A percentile compares a stretch with the other conserved stretches of the same genome.
These are phyloP conservation scores for Brachypodius melanocephalos DNA, from an alignment of 2,113 vertebrate genomes.

Conservation along the genomic window DNA sequence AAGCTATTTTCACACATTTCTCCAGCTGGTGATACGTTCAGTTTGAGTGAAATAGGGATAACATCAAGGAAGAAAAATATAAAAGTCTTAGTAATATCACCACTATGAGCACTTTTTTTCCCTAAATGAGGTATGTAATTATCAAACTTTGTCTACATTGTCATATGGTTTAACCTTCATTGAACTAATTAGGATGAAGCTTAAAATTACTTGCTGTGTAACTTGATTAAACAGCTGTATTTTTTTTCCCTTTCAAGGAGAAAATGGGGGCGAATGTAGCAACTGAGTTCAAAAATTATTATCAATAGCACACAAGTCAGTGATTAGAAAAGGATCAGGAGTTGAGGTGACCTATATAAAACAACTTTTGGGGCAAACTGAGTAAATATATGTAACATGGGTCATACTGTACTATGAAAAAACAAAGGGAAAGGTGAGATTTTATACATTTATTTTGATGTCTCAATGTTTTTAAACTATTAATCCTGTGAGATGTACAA, in stretches of 20 bases:
- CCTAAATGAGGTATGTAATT: constrained; percentile 60
- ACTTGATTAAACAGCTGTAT: background rate
- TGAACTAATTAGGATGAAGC: constrained; percentile 56
- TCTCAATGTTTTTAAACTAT: background rate
- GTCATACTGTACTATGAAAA: background rate
- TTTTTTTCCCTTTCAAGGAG: background rate
- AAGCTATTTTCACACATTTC: background rate
- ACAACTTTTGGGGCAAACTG: background rate
- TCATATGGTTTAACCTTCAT: constrained; percentile 58
- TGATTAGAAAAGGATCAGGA: background rate
- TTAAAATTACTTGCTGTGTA: constrained; percentile 43
- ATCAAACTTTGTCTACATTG: constrained; percentile 47
- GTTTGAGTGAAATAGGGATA: background rate
- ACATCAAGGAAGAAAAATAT: background rate
- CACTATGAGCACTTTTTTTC: constrained; percentile 29
- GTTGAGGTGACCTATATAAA: background rate
- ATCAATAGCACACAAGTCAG: background rate
- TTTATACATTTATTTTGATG: background rate
- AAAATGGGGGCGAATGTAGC: background rate
- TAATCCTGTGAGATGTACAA: background rate
- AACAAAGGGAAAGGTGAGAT: background rate
- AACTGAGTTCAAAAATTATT: background rate
- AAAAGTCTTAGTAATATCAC: constrained; percentile 19
- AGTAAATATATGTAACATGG: background rate
- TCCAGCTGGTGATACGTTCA: background rate